Percentiles rank a stretch among this genome's conserved stretches.
These are phyloP conservation scores for Melitaea cinxia DNA, from an alignment of 1,140 invertebrate species.

Conservation along the genomic window DNA sequence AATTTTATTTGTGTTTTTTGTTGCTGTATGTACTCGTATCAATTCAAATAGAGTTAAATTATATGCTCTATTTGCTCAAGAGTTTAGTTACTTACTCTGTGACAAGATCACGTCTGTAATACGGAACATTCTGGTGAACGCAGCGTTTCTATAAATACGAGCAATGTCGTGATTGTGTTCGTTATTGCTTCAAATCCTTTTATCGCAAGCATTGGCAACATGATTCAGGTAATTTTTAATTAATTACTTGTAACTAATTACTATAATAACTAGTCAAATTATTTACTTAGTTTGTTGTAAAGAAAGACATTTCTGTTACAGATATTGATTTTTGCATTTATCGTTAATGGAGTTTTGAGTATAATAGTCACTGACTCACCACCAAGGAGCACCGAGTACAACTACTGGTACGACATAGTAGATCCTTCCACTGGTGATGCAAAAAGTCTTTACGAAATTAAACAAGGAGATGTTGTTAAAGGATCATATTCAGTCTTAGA, in stretches of 20 bases:
- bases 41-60: too few species aligned
- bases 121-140: constrained; percentile 69
- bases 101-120: constrained; percentile 29
- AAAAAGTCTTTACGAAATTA: constrained; percentile 83
- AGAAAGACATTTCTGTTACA: constrained; percentile 37
- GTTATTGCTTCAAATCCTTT: constrained; percentile 56
- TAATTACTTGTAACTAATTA: background rate
- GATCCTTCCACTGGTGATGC: constrained; percentile 83
- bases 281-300: constrained; percentile 12
- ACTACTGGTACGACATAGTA: constrained; percentile 80
- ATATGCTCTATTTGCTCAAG: background rate
- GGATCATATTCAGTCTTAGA: constrained; percentile 83
- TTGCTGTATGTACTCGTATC: too few species aligned
- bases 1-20: too few species aligned
- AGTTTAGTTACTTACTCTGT: constrained; percentile 25
- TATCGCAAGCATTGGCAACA: constrained; percentile 54
- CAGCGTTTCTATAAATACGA: constrained; percentile 71
- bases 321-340: constrained; percentile 44
- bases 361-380: constrained; percentile 70
- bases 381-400: constrained; percentile 70
- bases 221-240: constrained; percentile 57
- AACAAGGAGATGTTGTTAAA: constrained; percentile 83
- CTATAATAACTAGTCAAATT: constrained; percentile 5
- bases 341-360: constrained; percentile 40
- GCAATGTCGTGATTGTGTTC: constrained; percentile 33